Base-by-base conservation (phyloP, 2,888 invertebrate species). In the Limnephilus rhombicus region DNA sequence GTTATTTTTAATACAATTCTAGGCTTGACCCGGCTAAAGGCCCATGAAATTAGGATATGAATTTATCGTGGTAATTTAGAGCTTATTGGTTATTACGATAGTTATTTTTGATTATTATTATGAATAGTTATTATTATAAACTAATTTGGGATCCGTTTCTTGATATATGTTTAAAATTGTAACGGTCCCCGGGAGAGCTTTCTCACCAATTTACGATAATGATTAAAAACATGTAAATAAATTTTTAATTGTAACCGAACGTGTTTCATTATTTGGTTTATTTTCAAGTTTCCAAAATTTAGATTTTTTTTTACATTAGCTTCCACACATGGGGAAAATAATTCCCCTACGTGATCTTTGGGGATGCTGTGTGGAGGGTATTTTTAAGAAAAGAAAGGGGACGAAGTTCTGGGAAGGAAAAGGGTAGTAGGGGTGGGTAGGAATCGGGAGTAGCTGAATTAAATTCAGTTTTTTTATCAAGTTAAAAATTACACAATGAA, bases 81-180 rank as follows among this genome's bases (percentile, higher is more conserved):
- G n/a, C 68, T n/a, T 68, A 24, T 68, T 68, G 68, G 68, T 68
- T 24, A 68, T 24, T 9, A 53, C 9, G 0, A 68, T 24, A 68
- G 24, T 68, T 68, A 68, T 68, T 68, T 68, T 68, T 68, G 68
- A n/a, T 68, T 68, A 68, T 68, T 68, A 68, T 68, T 68, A 68
- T 68, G 24, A 68, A 68, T 68, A 68, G 68, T 68, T 68, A 24
- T 68, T 68, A 68, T 68, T 9, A 53, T 53, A 18, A 68, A 68
- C 24, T 68, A 87, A 87, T 49, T 31, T 15, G 49, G 87, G 87
- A 83, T 49, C 86, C 87, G 87, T 87, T 87, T 29, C 83, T 90
- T 89, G 85, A 91, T 89, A 91, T 91, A 91, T 91, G 91, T 91
- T 91, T 91, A 89, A 91, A 91, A 91, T 85, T 89, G 89, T 34